phyloP scores from a whole-genome alignment of 1,140 invertebrate genomes.

The Micrasema minimum region DNA sequence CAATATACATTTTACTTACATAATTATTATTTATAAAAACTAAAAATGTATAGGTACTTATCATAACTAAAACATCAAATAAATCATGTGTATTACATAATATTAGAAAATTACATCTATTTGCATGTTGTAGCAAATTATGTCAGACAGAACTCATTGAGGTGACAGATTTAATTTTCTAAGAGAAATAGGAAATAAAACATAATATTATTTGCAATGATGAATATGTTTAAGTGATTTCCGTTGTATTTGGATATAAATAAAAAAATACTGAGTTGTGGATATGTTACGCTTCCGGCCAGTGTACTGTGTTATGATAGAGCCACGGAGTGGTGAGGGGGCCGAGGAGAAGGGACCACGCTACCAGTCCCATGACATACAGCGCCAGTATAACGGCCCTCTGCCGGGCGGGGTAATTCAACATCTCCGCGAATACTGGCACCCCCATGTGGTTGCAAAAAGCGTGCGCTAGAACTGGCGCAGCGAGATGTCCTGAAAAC shows the following conservation, averaged over 20 bases:
- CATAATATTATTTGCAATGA: too few relatives aligned
- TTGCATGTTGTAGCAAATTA: too few relatives aligned
- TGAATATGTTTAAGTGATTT: too few relatives aligned
- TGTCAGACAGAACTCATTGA: too few relatives aligned
- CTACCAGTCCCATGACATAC: conserved; percentile 80
- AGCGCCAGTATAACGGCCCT: conserved; percentile 71
- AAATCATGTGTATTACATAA: too few relatives aligned
- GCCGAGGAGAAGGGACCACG: conserved; percentile 82
- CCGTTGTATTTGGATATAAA: neutral
- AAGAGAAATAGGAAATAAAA: too few relatives aligned
- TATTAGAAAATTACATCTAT: too few relatives aligned
- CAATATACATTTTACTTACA: too few relatives aligned
- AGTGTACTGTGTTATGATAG: conserved; percentile 77
- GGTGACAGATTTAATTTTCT: too few relatives aligned
- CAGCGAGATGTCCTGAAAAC: conserved; percentile 84
- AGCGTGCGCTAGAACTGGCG: conserved; percentile 89
- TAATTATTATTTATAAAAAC: too few relatives aligned
- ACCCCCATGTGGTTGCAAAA: conserved; percentile 98
- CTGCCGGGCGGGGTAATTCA: conserved; percentile 74
- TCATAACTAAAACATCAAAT: too few relatives aligned
- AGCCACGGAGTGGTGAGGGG: conserved; percentile 82
- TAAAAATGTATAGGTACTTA: too few relatives aligned
- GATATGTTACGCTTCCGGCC: conserved; percentile 9
- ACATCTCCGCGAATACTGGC: conserved; percentile 85
- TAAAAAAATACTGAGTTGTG: neutral